A percentile compares a stretch with the other conserved stretches of the same genome.
phyloP scores from a whole-genome alignment of 2,797 vertebrate genomes.

The Esox lucius region DNA sequence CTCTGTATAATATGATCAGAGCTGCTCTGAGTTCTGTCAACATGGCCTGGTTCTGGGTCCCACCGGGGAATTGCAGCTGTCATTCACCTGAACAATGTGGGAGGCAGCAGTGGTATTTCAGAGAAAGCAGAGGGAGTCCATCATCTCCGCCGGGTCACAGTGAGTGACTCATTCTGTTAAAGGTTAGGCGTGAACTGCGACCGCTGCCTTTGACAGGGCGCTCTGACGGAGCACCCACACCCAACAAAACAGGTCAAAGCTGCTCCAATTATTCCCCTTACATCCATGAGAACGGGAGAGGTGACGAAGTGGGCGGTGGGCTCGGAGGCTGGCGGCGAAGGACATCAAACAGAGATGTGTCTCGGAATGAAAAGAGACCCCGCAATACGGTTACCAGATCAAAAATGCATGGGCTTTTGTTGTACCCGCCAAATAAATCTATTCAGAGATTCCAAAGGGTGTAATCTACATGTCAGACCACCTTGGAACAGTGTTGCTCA shows the following conservation, averaged over 20 bases:
- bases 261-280: slow-evolving; percentile 36
- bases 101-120: slow-evolving; percentile 67
- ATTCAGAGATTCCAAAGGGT: slow-evolving; percentile 25
- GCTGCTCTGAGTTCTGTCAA: slow-evolving; percentile 61
- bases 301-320: slow-evolving; percentile 26
- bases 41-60: slow-evolving; percentile 31
- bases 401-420: slow-evolving; percentile 54
- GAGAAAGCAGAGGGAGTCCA: slow-evolving; percentile 58
- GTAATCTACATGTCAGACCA: background rate
- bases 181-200: slow-evolving; percentile 55
- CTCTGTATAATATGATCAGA: slow-evolving; percentile 62
- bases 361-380: slow-evolving; percentile 23
- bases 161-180: slow-evolving; percentile 67
- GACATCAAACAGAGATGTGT: slow-evolving; percentile 26
- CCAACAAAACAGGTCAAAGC: slow-evolving; percentile 42
- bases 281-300: slow-evolving; percentile 22
- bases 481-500: background rate
- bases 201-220: slow-evolving; percentile 45
- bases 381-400: slow-evolving; percentile 31
- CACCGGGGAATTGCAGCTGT: slow-evolving; percentile 64
- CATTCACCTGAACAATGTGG: slow-evolving; percentile 70
- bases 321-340: slow-evolving; percentile 25
- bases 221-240: slow-evolving; percentile 52
- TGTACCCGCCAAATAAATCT: slow-evolving; percentile 39
- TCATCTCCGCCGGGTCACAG: slow-evolving; percentile 66